Evolutionary conservation across 2,113 vertebrate genomes (phyloP), one percentile per base, ranked within the genome.

Genomic region (Polypterus senegalus): DNA sequence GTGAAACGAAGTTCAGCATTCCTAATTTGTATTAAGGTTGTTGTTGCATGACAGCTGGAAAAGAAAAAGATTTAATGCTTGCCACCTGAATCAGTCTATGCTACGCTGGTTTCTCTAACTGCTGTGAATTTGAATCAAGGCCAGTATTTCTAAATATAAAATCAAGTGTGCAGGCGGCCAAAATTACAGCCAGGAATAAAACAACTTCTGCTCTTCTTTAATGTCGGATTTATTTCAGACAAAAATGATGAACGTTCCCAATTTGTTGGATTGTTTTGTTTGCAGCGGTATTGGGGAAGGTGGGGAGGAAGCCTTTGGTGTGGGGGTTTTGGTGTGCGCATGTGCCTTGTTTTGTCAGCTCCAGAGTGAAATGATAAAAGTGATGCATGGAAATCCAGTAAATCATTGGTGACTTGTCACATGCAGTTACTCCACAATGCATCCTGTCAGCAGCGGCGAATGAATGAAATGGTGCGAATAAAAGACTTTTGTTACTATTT

Each of bases 11-110:
- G 74, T 86, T 86, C 87, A 81, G 81, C 82, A 85, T 83, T 80
- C 79, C 84, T 89, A 88, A 89, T 87, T 88, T 86, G 83, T 88
- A 87, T 84, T 83, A 81, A 85, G 84, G 84, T 86, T 86, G 84
- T 87, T 88, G 86, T 88, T 88, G 85, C 86, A 84, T 88, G 85
- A 88, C 85, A 88, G 85, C 85, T 77, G 78, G 27, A 52, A 47
- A 52, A 44, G 47, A 85, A 86, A 85, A 86, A 86, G 85, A 88
- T 87, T 87, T 87, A 88, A 88, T 87, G 85, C 85, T 88, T 86
- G 82, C 85, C 83, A 86, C 85, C 85, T 87, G 86, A 86, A 87
- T 83, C 84, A 84, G 79, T 79, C 79, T 78, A 83, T 77, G 81
- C 84, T 83, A 84, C 81, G 83, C 83, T 84, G 83, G 81, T 83